Conservation (phyloP, 2,888 invertebrate genomes). For the Cartodere bifasciata region DNA sequence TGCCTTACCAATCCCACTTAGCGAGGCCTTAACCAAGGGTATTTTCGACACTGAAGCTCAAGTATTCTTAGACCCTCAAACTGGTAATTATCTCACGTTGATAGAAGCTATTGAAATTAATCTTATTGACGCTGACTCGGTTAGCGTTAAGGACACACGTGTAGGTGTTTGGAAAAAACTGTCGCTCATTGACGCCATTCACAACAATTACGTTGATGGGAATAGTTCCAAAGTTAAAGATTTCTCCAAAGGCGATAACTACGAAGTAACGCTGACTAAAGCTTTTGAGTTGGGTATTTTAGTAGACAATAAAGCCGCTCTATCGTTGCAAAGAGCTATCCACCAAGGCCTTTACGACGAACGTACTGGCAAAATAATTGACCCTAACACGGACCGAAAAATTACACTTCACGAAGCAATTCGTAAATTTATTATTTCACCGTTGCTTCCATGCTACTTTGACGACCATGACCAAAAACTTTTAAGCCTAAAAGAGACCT, state of each 20-base stretch:
- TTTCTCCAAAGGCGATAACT: conserved; percentile 46
- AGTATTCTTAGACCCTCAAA: conserved; percentile 69
- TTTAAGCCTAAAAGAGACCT: conserved; percentile 64
- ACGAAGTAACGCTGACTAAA: conserved; percentile 58
- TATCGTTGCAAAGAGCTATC: conserved; percentile 72
- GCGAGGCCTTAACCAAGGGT: conserved; percentile 70
- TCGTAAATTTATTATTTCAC: conserved; percentile 66
- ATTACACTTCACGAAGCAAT: conserved; percentile 77
- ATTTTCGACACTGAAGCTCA: conserved; percentile 69
- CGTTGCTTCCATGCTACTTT: conserved; percentile 68
- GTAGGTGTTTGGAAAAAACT: conserved; percentile 66
- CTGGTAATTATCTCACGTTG: conserved; percentile 64
- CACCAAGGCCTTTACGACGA: conserved; percentile 80
- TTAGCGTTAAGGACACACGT: conserved; percentile 66
- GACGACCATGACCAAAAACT: conserved; percentile 62
- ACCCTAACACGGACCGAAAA: conserved; percentile 63
- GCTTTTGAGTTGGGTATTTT: conserved; percentile 70
- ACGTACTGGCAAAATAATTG: conserved; percentile 65
- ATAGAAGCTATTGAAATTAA: conserved; percentile 71
- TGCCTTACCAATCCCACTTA: conserved; percentile 65
- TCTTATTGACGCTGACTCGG: conserved; percentile 73
- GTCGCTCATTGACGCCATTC: conserved; percentile 65
- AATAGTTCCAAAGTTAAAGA: conserved; percentile 58
- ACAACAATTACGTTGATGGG: conserved; percentile 61
- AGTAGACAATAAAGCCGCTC: conserved; percentile 67